Conservation (phyloP, 2,113 vertebrate genomes). For the Neofelis nebulosa region DNA sequence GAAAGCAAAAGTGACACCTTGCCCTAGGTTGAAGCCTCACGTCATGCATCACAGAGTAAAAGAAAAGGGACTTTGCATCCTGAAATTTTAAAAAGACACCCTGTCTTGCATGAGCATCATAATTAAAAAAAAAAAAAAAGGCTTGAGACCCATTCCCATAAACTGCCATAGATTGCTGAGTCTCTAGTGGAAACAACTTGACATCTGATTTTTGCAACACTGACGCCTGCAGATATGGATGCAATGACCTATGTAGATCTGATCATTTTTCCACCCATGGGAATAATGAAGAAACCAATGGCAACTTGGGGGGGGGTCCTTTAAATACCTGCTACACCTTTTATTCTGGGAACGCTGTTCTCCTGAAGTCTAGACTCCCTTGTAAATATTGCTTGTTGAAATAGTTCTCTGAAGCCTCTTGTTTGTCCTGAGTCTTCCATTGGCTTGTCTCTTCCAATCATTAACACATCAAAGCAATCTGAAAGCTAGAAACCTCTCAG, state of each 20-base stretch:
- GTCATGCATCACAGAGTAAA: fast-evolving
- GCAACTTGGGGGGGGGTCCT: background rate
- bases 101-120: background rate
- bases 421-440: background rate
- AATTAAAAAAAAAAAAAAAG: background rate
- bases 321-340: background rate
- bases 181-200: background rate
- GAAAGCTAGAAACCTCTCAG: background rate
- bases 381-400: background rate
- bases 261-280: background rate
- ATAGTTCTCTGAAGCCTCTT: background rate
- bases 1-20: background rate
- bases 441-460: background rate
- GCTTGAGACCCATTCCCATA: background rate
- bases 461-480: slow-evolving; percentile 9
- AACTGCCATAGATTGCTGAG: background rate
- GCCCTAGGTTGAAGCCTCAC: background rate
- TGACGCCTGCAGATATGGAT: fast-evolving
- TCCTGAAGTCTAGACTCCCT: background rate
- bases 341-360: background rate
- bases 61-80: background rate
- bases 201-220: background rate
- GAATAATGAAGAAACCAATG: background rate
- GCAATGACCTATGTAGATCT: background rate
- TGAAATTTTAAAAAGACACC: background rate